Evolutionary conservation across 2,113 vertebrate species (phyloP).

Genomic region (Vanacampus margaritifer): DNA sequence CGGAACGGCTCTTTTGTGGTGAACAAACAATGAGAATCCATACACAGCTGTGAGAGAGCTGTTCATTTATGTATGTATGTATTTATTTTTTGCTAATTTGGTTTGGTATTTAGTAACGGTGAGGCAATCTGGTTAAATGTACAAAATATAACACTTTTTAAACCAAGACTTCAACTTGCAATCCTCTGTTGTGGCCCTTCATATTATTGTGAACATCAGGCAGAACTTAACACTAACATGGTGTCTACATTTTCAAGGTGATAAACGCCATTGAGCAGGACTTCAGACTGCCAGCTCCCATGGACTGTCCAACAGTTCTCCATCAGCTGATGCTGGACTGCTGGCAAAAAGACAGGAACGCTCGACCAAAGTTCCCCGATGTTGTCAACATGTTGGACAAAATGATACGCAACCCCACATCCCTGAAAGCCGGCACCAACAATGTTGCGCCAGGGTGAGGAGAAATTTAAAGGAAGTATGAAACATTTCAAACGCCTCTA

Average conservation of each 20-base stretch:
- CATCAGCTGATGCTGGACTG: conserved; percentile 98
- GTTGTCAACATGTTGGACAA: conserved; percentile 95
- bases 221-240: too few relatives aligned
- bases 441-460: conserved; percentile 76
- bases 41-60: too few relatives aligned
- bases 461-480: conserved; percentile 17
- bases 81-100: too few relatives aligned
- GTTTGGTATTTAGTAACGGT: too few relatives aligned
- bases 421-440: conserved; percentile 91
- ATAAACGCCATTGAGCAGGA: conserved; percentile 99
- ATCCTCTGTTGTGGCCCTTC: too few relatives aligned
- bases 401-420: conserved; percentile 95
- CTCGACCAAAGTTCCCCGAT: conserved; percentile 91
- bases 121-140: too few relatives aligned
- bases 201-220: too few relatives aligned
- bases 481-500: conserved; percentile 9
- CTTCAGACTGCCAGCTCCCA: conserved; percentile 93
- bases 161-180: not conserved
- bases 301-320: conserved; percentile 93
- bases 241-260: conserved; percentile 72
- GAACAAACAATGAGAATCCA: too few relatives aligned
- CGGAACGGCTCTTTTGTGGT: too few relatives aligned
- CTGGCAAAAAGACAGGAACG: conserved; percentile 97
- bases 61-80: too few relatives aligned
- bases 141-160: too few relatives aligned